Evolutionary conservation across 2,113 vertebrate species (phyloP).

Genomic region (Stictonetta naevosa): DNA sequence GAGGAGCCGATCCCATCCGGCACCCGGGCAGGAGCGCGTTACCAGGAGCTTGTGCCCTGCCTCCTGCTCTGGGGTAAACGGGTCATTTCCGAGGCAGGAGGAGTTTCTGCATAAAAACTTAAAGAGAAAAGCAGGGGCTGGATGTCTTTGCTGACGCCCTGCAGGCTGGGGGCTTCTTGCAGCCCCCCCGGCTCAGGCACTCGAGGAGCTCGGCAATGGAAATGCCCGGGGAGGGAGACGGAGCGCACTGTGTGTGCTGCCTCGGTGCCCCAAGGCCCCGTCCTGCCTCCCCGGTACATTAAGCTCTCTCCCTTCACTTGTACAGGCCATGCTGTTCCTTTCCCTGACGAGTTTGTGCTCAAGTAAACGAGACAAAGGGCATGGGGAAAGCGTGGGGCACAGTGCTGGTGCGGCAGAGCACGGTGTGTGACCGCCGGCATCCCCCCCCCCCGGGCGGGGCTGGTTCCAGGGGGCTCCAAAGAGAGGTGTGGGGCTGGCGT

Average conservation of each 20-base stretch:
- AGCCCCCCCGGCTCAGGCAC: rapidly evolving
- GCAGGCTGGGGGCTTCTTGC: neutral
- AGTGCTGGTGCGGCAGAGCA: neutral
- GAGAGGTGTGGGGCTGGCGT: rapidly evolving
- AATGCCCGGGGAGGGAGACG: rapidly evolving
- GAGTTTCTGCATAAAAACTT: neutral
- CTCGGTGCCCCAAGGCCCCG: neutral
- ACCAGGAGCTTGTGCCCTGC: neutral
- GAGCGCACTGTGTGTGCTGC: neutral
- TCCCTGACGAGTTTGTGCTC: neutral
- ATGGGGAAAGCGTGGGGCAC: neutral
- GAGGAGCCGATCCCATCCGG: neutral
- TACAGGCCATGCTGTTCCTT: neutral
- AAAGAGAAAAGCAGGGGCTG: neutral
- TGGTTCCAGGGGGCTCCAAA: neutral
- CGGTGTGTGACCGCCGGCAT: neutral
- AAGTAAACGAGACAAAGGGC: neutral
- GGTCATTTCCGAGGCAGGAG: neutral
- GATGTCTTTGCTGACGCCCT: neutral
- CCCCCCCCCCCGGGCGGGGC: neutral
- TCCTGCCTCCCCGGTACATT: neutral
- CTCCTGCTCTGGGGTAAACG: neutral
- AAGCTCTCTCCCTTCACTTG: neutral
- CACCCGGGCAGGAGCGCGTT: neutral
- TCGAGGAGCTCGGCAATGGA: neutral